Evolutionary conservation across 2,888 invertebrate species (phyloP).

Genomic region (Cyaniris semiargus): DNA sequence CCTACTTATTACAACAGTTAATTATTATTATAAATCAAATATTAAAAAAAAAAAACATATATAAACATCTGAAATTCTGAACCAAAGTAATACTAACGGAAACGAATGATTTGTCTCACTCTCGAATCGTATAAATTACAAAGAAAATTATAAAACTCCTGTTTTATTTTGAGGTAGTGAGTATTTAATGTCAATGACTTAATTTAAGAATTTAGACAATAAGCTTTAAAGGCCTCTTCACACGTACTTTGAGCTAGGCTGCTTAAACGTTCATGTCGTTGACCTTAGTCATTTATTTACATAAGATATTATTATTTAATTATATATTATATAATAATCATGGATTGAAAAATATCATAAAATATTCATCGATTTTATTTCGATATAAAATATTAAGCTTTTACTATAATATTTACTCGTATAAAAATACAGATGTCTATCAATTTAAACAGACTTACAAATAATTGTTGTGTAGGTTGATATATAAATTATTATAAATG

Average conservation of each 20-base stretch:
- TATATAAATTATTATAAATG: conserved; percentile 13
- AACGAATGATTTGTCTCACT: no score
- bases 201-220: conserved; percentile 24
- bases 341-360: background rate
- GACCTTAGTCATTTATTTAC: background rate
- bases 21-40: background rate
- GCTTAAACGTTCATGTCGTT: background rate
- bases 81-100: background rate
- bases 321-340: background rate
- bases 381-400: conserved; percentile 6
- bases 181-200: background rate
- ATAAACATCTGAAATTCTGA: no score
- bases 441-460: background rate
- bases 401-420: background rate
- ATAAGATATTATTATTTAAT: background rate
- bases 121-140: background rate
- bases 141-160: background rate
- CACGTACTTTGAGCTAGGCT: background rate
- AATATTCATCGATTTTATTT: background rate
- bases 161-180: background rate
- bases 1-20: background rate
- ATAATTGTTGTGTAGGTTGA: conserved; percentile 24
- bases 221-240: background rate
- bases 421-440: conserved; percentile 20
- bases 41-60: no score